Conservation (phyloP, 2,113 vertebrate species). For the Rhinichthys klamathensis region DNA sequence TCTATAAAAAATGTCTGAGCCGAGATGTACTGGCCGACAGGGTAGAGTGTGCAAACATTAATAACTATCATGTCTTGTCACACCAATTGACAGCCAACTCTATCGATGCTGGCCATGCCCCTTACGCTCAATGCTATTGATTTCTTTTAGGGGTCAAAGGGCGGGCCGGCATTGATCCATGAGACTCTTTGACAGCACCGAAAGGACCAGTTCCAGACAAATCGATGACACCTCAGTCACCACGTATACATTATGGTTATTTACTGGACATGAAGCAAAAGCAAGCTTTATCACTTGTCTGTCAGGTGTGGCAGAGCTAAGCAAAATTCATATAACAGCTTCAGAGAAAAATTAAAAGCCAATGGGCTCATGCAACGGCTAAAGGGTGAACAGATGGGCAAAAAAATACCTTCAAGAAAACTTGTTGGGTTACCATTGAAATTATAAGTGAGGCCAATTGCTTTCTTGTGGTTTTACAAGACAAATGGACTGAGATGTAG, state of each 20-base stretch:
- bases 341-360: not conserved
- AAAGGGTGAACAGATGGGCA: not conserved
- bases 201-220: slow-evolving; percentile 83
- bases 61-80: slow-evolving; percentile 79
- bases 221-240: slow-evolving; percentile 88
- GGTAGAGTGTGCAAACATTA: slow-evolving; percentile 64
- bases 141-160: slow-evolving; percentile 87
- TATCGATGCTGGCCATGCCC: slow-evolving; percentile 80
- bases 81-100: slow-evolving; percentile 80
- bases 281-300: slow-evolving; percentile 26
- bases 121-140: slow-evolving; percentile 85
- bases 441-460: slow-evolving; percentile 9
- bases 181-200: slow-evolving; percentile 87
- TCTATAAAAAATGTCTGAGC: not conserved
- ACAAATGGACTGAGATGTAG: slow-evolving; percentile 18
- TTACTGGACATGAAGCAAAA: slow-evolving; percentile 79
- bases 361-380: not conserved
- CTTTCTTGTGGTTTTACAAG: not conserved
- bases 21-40: not conserved
- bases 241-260: slow-evolving; percentile 86
- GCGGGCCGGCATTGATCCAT: slow-evolving; percentile 85
- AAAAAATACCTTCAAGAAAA: not conserved
- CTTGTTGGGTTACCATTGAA: slow-evolving; percentile 6
- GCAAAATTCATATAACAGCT: not conserved
- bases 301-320: slow-evolving; percentile 1